Evolutionary conservation across 2,888 invertebrate species (phyloP), one percentile per base, ranked within the genome.

Genomic region (Heliconius ethilla): DNA sequence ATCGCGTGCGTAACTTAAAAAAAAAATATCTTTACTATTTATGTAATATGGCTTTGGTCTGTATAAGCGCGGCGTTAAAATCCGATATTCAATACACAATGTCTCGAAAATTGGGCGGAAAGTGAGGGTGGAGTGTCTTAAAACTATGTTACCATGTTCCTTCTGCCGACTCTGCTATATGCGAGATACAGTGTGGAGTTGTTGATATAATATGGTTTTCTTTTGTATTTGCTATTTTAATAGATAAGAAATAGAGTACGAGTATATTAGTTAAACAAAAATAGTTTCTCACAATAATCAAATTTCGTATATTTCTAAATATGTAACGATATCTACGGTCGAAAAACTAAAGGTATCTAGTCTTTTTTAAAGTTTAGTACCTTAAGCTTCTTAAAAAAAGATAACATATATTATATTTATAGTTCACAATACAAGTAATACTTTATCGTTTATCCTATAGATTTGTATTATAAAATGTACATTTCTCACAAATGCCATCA

Each of bases 21-120:
- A 89, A 87, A 89, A 25, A 3, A n/a, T 25, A 27, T 25, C 27
- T 62, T 33, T 55, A 70, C 51, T 55, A 51, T 22, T n/a, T 9
- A 70, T 51, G 11, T 70, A 18, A 29, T 27, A 13, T 22, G 22
- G 11, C 13, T n/a, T 69, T 67, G 6, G 18, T 13, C 7, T 67
- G 22, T 29, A 29, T 66, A 11, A 40, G 40, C 15, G 51, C 51
- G 51, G 18, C 18, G 51, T 51, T 51, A 15, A 51, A 51, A 15
- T 51, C 15, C 59, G 11, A 3, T 22, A 10, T 7, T n/a, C n/a
- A n/a, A n/a, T 18, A 18, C 18, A n/a, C n/a, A n/a, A n/a, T n/a
- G 51, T 18, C n/a, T n/a, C n/a, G n/a, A n/a, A n/a, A n/a, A 51
- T 51, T 18, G 18, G 2, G 51, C 15, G 2, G 51, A 51, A 7